Evolutionary conservation across 1,140 invertebrate species (phyloP).

Genomic region (Temnothorax nylanderi): DNA sequence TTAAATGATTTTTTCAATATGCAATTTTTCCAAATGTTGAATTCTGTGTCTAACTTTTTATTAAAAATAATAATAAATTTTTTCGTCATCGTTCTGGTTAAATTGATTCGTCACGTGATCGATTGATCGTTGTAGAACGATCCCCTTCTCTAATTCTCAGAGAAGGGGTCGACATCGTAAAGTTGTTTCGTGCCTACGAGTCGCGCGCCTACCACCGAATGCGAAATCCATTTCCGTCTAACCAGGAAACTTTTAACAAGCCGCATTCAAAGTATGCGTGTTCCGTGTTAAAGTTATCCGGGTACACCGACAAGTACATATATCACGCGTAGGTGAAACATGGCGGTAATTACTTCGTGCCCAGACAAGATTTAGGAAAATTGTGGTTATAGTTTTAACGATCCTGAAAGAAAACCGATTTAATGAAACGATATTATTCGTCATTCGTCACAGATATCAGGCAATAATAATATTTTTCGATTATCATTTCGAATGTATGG

Average conservation of each 20-base stretch:
- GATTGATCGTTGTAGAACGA: not conserved
- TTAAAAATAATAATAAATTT: not conserved
- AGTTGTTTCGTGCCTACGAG: constrained; percentile 61
- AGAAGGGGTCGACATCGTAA: constrained; percentile 33
- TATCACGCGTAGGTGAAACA: constrained; percentile 31
- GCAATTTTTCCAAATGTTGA: not conserved
- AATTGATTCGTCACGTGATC: not conserved
- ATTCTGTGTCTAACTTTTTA: not conserved
- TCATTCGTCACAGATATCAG: not conserved
- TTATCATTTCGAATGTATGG: not conserved
- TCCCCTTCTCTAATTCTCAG: not conserved
- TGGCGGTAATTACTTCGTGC: constrained; percentile 44
- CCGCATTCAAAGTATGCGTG: constrained; percentile 59
- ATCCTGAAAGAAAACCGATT: not conserved
- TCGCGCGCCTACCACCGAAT: constrained; percentile 46
- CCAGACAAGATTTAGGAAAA: constrained; percentile 18
- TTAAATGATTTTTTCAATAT: not conserved
- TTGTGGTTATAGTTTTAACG: not conserved
- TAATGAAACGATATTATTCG: not conserved
- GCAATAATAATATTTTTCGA: not conserved
- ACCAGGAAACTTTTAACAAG: constrained; percentile 64
- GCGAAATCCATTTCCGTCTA: constrained; percentile 64
- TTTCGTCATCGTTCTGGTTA: not conserved
- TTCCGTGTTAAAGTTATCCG: constrained; percentile 53
- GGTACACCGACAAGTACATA: constrained; percentile 31